Evolutionary conservation across 2,888 invertebrate species (phyloP), one percentile per base, ranked within the genome.

Genomic region (Orchesella flavescens): DNA sequence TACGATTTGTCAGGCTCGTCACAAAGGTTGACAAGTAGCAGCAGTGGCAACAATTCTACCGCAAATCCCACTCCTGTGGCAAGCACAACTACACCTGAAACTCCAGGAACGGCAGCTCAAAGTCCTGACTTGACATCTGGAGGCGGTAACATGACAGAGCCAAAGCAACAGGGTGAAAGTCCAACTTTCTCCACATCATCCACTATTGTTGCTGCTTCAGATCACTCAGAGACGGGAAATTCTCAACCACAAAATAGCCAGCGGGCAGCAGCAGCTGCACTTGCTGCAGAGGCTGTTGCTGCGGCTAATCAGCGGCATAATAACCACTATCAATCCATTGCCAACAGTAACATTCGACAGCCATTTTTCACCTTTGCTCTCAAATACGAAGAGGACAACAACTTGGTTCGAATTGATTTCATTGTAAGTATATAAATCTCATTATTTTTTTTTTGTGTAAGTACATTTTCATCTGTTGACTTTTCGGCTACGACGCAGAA

Each of bases 331-430:
- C 74, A 83, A 34, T 76, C 75, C 66, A 73, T 86, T 68, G 78
- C 85, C 19, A 84, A 86, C 72, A 83, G 79, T 59, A 84, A 86
- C 55, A 83, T 84, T 73, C 86, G 88, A 5, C 88, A 88, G 63
- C 88, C 88, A 9, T 88, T 88, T 75, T 88, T 88, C 82, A 88
- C 88, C 7, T 88, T 88, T 79, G 87, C 87, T 44, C 85, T 88
- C 57, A 88, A 88, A 59, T 88, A 87, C 55, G 88, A 88, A 53
- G 79, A 87, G 53, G 87, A 84, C n/a, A 88, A 86, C 78, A 86
- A 87, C 23, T 79, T 87, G 49, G 85, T 87, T 15, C 82, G 87
- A 69, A 85, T 88, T 71, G 88, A 88, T 49, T 88, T 88, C 46
- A 87, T 88, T 19, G 88, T 88, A 86, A 87, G 87, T 84, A n/a